Conservation (phyloP, 2,113 vertebrate species). For the Siniperca knerii region DNA sequence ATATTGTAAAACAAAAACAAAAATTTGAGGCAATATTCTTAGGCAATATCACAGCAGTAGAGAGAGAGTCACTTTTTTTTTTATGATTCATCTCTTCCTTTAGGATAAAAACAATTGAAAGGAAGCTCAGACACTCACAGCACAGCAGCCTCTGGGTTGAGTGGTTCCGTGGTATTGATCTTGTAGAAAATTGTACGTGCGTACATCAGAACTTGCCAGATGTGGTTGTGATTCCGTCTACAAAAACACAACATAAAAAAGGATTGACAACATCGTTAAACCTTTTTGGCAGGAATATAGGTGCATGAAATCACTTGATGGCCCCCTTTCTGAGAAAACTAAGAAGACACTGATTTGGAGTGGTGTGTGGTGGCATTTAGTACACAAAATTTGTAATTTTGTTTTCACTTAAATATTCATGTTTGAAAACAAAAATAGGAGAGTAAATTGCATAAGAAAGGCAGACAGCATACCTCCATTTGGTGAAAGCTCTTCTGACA, state of each 20-base stretch:
- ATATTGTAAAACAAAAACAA: background rate
- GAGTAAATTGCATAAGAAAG: background rate
- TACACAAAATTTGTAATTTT: no score
- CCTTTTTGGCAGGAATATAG: background rate
- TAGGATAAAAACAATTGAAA: background rate
- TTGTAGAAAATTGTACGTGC: conserved; percentile 98
- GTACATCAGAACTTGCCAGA: conserved; percentile 98
- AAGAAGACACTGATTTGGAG: no score
- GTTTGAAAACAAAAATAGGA: background rate
- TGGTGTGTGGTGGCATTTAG: no score
- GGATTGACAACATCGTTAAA: background rate
- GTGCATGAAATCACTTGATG: background rate
- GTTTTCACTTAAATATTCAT: background rate
- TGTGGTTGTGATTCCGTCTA: conserved; percentile 98
- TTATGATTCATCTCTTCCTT: background rate
- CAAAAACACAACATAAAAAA: conserved; percentile 17
- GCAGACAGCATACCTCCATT: conserved; percentile 91
- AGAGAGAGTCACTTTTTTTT: background rate
- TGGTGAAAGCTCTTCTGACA: conserved; percentile 96
- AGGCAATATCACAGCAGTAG: background rate
- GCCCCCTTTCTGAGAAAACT: no score
- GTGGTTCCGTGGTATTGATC: conserved; percentile 92
- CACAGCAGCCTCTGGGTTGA: conserved; percentile 97
- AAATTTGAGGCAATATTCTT: background rate
- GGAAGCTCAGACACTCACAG: conserved; percentile 84